Evolutionary conservation across 2,113 vertebrate species (phyloP), one percentile per base, ranked within the genome.

Genomic region (Harpagus bidentatus): DNA sequence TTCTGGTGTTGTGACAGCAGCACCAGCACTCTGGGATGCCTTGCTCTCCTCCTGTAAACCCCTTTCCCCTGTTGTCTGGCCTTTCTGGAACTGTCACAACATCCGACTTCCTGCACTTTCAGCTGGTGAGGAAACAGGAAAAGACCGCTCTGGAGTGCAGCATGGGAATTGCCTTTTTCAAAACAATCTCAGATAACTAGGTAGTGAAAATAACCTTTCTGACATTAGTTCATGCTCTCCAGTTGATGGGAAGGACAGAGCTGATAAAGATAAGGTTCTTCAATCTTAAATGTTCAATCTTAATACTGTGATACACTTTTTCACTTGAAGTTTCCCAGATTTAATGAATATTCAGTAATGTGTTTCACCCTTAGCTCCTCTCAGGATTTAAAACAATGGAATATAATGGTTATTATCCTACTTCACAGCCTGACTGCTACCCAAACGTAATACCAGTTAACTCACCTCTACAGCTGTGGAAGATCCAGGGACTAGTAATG

Each of bases 131-230:
- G 55, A 50, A n/a, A 72, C 0, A 1, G 48, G 21, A 45, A 31
- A 22, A 10, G 50, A 45, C 42, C 0, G 0, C 47, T 52, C 21
- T 5, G 32, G 34, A 50, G n/a, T 1, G 1, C 1, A 1, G 43
- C 38, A 23, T 1, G 10, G 31, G 40, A 43, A 70, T 34, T 18
- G 16, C 32, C 16, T 19, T 53, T 82, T 82, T 10, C 43, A 38
- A 42, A 86, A 34, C 38, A 21, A 26, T 18, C 76, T 42, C 45
- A 38, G 47, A 72, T 32, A 29, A 55, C 16, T 31, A 55, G 55
- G 28, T 18, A 4, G n/a, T 16, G 55, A 72, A 72, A 72, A 48
- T 18, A 55, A 87, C 13, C 47, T 31, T 15, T 26, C 42, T 50
- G 36, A 26, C 14, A 9, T 26, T 19, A 61, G 26, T 11, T 78